Evolutionary conservation across 2,797 vertebrate genomes (phyloP), one percentile per base, ranked within the genome.

Genomic region (Tragopan temminckii): DNA sequence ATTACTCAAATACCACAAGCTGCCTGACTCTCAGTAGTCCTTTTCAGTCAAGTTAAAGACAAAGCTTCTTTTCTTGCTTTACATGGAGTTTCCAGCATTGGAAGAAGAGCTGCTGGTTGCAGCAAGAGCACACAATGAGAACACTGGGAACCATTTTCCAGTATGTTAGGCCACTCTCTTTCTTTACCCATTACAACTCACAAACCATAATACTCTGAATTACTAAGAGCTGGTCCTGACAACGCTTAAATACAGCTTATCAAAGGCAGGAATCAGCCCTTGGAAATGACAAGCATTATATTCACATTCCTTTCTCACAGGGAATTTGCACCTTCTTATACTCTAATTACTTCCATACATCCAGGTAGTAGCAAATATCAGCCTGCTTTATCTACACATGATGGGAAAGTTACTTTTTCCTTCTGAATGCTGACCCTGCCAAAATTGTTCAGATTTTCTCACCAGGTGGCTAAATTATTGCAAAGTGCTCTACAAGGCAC

Each of bases 301-400:
- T 45, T 85, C 69, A 24, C 33, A 27, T 90, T 69, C 50, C 50
- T 90, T 77, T 69, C 63, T 95, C 1, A 2, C 25, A 27, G 76
- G 25, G 48, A 85, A 81, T 94, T 85, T 42, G n/a, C 69, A 83
- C 59, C 57, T 90, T 89, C 91, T 92, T 59, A 90, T 82, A 74
- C 66, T 71, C 76, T 88, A 90, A 88, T 88, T 92, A 78, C 29
- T 89, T 88, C 63, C 92, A 53, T 36, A 8, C 25, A 55, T 57
- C 66, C 89, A 89, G 72, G 67, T 80, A 80, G 62, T 9, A 89
- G 59, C 89, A 92, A 82, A 88, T 95, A 79, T 75, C 92, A 89
- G 66, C 59, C 66, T 92, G 85, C 40, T 89, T 95, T 90, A 89
- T 71, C 93, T 63, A 50, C 72, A 69, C 52, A 61, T 15, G 33